phyloP scores from a whole-genome alignment of 2,113 vertebrate genomes.

The Paramormyrops kingsleyae region DNA sequence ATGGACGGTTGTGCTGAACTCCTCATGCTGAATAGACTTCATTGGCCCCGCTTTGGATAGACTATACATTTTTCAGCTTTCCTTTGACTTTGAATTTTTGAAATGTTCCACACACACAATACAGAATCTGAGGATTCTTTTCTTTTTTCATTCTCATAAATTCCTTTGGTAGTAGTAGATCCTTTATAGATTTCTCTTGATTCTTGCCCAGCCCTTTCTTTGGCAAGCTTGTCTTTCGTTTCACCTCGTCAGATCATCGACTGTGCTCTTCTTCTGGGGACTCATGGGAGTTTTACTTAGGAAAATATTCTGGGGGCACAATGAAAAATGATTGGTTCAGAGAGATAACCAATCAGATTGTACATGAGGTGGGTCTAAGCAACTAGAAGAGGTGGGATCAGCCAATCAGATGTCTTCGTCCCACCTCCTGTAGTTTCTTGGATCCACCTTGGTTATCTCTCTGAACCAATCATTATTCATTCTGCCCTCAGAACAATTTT shows the following conservation, averaged over 20 bases:
- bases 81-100: background rate
- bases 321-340: no score
- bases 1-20: background rate
- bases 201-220: constrained; percentile 2
- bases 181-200: background rate
- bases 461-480: no score
- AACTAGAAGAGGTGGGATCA: no score
- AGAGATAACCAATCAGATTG: no score
- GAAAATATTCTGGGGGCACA: no score
- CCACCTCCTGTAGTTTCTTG: no score
- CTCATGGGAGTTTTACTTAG: no score
- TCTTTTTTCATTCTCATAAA: background rate
- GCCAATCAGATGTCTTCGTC: no score
- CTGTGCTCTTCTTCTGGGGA: background rate
- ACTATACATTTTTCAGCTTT: background rate
- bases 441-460: no score
- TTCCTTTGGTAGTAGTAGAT: background rate
- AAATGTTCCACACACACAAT: constrained; percentile 7
- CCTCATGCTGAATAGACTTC: background rate
- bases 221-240: background rate
- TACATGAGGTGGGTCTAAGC: no score
- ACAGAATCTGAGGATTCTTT: background rate
- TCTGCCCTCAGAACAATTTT: no score
- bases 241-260: background rate
- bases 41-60: background rate